Evolutionary conservation across 2,797 vertebrate species (phyloP), one percentile per base, ranked within the genome.

Genomic region (Bovichtus diacanthus): DNA sequence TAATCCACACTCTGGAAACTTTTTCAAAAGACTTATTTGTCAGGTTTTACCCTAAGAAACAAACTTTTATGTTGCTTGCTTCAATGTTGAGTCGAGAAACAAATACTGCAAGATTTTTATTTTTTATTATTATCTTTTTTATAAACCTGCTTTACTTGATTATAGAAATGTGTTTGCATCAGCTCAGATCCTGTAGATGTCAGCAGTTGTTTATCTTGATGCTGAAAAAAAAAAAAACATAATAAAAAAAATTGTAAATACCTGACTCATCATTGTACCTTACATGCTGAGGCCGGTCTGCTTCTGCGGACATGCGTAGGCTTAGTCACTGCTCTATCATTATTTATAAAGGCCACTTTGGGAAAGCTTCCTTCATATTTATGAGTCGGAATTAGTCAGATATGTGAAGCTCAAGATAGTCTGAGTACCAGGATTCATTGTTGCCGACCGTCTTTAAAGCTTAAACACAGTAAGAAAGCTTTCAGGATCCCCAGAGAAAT

Each of bases 321-420:
- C 81, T 62, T 76, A 87, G 77, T 85, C 90, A 86, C 58, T 23
- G 70, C 66, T 41, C 15, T 66, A 65, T 80, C 64, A 76, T 89
- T 87, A 75, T 88, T 90, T 81, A 74, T 76, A 77, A 83, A 74
- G 47, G 51, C 51, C 55, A 80, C 49, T 74, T 51, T 79, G 44
- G 59, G 41, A 73, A 41, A 67, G 71, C 55, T 56, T 71, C 38
- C 69, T 82, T 77, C 62, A 39, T 68, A 80, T 75, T 83, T 74
- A 87, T 73, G 74, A 76, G 47, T 50, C 56, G 87, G 72, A 84
- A 90, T 90, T 74, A 84, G 70, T 85, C 78, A 84, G 65, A 89
- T 76, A 76, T 61, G 59, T 67, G 53, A 55, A 54, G 73, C 77
- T 75, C 12, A 15, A 49, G 66, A 75, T 15, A 38, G 60, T 51